A percentile compares a stretch with the other conserved stretches of the same genome.
These are phyloP conservation scores for Helicoverpa assulta DNA, from an alignment of 2,888 invertebrate species.

Conservation along the genomic window DNA sequence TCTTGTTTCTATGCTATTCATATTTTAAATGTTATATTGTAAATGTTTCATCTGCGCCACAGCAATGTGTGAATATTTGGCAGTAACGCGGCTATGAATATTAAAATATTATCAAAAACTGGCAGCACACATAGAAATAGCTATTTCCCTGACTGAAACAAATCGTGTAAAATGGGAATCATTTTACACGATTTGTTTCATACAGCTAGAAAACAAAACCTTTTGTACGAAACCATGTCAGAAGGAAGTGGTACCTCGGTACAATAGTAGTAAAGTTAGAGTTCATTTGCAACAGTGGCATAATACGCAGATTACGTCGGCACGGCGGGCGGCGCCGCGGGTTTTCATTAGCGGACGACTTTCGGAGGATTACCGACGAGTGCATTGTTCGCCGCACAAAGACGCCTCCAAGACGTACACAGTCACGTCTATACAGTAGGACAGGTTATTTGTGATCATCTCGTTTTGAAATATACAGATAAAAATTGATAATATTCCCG, in stretches of 20 bases:
- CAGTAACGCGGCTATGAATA: too few species aligned
- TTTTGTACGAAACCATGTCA: conserved; percentile 8
- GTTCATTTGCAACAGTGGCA: conserved; percentile 41
- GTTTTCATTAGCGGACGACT: conserved; percentile 57
- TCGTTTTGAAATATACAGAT: too few species aligned
- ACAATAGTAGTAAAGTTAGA: conserved; percentile 29
- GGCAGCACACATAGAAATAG: too few species aligned
- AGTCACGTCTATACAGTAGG: conserved; percentile 22
- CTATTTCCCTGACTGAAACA: too few species aligned
- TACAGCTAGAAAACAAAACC: neutral
- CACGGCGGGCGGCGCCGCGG: conserved; percentile 32
- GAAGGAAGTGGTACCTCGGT: conserved; percentile 5
- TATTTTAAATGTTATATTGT: too few species aligned
- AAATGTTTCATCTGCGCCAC: too few species aligned
- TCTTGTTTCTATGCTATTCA: too few species aligned
- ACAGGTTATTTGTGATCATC: neutral
- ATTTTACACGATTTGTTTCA: neutral
- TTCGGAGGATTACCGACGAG: conserved; percentile 54
- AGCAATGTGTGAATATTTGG: too few species aligned
- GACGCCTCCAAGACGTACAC: conserved; percentile 43
- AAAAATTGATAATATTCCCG: too few species aligned
- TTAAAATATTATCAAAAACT: too few species aligned
- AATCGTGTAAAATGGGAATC: too few species aligned
- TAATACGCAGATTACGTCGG: conserved; percentile 44
- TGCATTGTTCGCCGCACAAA: conserved; percentile 62